phyloP scores from a whole-genome alignment of 2,888 invertebrate species.

The Lordiphosa andalusiaca region DNA sequence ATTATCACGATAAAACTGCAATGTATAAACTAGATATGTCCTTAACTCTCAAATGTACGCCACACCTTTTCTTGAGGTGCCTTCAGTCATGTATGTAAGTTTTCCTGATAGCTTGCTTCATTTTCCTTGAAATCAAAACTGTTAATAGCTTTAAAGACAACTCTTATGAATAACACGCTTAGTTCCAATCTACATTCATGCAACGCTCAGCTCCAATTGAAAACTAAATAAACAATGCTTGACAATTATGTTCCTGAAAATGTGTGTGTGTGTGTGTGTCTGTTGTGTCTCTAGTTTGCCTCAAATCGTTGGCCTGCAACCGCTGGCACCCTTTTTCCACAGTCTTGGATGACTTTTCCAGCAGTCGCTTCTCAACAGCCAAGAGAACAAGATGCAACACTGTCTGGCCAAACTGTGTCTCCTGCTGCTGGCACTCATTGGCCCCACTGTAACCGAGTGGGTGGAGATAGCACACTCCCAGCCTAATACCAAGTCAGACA shows the following conservation, averaged over 20 bases:
- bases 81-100: neutral
- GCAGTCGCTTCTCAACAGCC: constrained; percentile 28
- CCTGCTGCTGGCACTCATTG: constrained; percentile 20
- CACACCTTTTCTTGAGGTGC: constrained; percentile 1
- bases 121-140: constrained; percentile 63
- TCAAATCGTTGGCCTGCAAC: constrained; percentile 49
- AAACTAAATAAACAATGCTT: constrained; percentile 54
- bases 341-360: constrained; percentile 7
- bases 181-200: constrained; percentile 32
- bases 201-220: constrained; percentile 49
- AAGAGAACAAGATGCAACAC: constrained; percentile 38
- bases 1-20: no score
- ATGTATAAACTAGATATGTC: neutral
- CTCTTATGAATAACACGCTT: constrained; percentile 47
- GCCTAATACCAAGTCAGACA: constrained; percentile 17
- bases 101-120: constrained; percentile 51
- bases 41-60: neutral
- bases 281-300: no score
- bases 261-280: neutral
- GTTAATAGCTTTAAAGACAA: constrained; percentile 45
- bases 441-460: constrained; percentile 45
- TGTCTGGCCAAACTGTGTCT: constrained; percentile 24
- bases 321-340: constrained; percentile 49
- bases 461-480: constrained; percentile 46
- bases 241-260: constrained; percentile 17